Conservation (phyloP, 2,888 invertebrate genomes). For the Dendrolimus pini region DNA sequence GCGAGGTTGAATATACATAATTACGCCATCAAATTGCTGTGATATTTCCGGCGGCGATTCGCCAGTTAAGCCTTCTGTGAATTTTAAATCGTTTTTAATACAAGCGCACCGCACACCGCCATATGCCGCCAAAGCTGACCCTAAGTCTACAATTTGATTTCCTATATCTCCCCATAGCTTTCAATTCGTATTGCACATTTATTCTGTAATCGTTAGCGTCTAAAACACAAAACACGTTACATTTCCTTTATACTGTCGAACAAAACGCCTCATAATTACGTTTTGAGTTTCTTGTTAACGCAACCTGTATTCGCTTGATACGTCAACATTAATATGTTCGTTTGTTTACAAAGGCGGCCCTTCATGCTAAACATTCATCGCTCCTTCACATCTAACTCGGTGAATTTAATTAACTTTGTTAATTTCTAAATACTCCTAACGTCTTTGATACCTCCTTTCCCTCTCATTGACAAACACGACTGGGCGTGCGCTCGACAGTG, state of each 20-base stretch:
- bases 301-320: constrained; percentile 58
- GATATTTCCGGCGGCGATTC: constrained; percentile 43
- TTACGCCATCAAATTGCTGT: constrained; percentile 60
- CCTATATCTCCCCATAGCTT: constrained; percentile 18
- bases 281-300: constrained; percentile 51
- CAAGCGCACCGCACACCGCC: constrained; percentile 29
- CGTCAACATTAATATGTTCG: constrained; percentile 67
- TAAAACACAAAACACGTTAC: constrained; percentile 9
- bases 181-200: constrained; percentile 3
- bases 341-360: constrained; percentile 65
- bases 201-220: constrained; percentile 8
- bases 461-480: constrained; percentile 63
- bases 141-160: constrained; percentile 47
- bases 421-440: constrained; percentile 76
- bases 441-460: constrained; percentile 69
- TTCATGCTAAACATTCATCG: constrained; percentile 63
- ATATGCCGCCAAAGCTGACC: constrained; percentile 46
- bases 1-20: constrained; percentile 51
- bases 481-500: constrained; percentile 58
- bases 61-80: constrained; percentile 64
- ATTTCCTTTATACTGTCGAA: constrained; percentile 36
- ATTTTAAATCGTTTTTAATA: constrained; percentile 74
- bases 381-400: constrained; percentile 60
- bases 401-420: constrained; percentile 75
- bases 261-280: constrained; percentile 52